Evolutionary conservation across 2,113 vertebrate species (phyloP).

Genomic region (Protobothrops flavoviridis): DNA sequence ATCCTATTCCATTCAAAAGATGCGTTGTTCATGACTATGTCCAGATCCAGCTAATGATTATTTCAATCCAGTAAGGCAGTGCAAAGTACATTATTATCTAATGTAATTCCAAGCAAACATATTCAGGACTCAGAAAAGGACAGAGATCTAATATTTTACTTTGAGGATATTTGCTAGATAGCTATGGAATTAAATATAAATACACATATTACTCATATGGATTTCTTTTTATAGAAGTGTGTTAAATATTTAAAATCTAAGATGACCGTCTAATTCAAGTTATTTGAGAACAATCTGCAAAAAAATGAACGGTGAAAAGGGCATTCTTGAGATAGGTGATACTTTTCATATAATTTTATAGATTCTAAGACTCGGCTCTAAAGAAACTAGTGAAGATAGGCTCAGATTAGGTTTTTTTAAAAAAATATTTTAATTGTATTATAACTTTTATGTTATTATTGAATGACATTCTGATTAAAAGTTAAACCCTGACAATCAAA

Average conservation of each 20-base stretch:
- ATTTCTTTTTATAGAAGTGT: background rate
- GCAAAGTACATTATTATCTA: background rate
- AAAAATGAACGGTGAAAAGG: background rate
- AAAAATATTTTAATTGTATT: background rate
- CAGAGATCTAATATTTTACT: background rate
- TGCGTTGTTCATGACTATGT: background rate
- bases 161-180: background rate
- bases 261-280: background rate
- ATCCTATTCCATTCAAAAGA: background rate
- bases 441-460: background rate
- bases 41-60: background rate
- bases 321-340: background rate
- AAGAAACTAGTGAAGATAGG: background rate
- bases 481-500: background rate
- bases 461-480: background rate
- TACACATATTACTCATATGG: background rate
- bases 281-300: background rate
- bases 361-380: background rate
- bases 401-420: background rate
- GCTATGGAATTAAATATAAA: background rate
- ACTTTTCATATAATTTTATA: background rate
- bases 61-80: background rate
- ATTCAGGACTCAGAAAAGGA: background rate
- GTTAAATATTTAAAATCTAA: background rate
- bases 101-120: background rate